Evolutionary conservation across 1,140 invertebrate genomes (phyloP), one percentile per base, ranked within the genome.

Genomic region (Aphelinus atriplicis): DNA sequence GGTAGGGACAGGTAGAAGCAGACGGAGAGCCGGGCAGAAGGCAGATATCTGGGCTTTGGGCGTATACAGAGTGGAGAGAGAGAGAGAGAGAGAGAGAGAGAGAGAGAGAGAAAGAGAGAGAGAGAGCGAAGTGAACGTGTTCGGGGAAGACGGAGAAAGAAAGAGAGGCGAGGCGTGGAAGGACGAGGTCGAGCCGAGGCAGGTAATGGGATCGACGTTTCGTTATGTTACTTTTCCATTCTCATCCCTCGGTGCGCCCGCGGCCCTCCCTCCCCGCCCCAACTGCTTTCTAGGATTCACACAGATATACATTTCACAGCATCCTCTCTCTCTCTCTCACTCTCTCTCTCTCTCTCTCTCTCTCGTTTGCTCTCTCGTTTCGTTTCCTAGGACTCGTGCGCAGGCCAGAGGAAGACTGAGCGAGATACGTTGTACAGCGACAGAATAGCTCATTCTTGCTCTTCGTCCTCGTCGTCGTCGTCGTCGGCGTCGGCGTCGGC

Each of bases 191-290:
- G 77, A 58, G 65, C 68, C 63, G 45, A 63, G 76, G 74, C 81
- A 81, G 85, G 84, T 88, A 88, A 88, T 87, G 83, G 84, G 86
- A 88, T 88, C 85, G 86, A 87, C 86, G 84, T 88, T 87, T 87
- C 85, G 87, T 88, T 88, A 86, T 85, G 87, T 88, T 87, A 86
- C 86, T 87, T 87, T 88, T 87, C 87, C 84, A 86, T 86, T 85
- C 86, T 84, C 85, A 86, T 85, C 81, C 84, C 84, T 79, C 78
- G 65, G 53, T 50, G 63, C 46, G 46, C 60, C 56, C 7, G 46
- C 50, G 48, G 43, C 45, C 3, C 64, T 71, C 55, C 50, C 58
- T 46, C 45, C 47, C 66, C 47, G 65, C 69, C 2, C 7, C 81
- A 42, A 56, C 50, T 61, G 83, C 81, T 84, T 84, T 84, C 79